Conservation (phyloP, 2,113 vertebrate species). For the Eretmochelys imbricata region DNA sequence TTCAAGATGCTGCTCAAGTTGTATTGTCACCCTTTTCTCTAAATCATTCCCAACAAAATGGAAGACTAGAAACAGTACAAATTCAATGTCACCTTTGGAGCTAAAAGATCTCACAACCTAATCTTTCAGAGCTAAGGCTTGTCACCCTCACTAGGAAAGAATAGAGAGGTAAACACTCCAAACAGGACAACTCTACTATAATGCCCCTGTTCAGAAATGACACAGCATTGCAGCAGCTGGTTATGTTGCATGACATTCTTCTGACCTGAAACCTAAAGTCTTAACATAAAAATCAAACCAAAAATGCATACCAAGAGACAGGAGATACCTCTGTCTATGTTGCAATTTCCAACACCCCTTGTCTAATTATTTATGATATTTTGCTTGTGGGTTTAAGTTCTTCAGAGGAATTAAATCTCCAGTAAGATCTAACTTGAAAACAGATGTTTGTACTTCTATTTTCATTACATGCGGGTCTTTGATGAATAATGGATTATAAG, state of each 20-base stretch:
- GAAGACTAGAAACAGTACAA: background rate
- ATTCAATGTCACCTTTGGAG: background rate
- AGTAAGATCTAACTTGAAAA: slow-evolving; percentile 42
- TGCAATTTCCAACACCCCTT: slow-evolving; percentile 39
- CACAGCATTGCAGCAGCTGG: background rate
- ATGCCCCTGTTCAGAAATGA: background rate
- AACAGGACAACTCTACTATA: background rate
- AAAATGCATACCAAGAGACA: background rate
- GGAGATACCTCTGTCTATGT: background rate
- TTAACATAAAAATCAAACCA: slow-evolving; percentile 1
- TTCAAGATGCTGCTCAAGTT: background rate
- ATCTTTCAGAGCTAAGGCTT: background rate
- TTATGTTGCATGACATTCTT: background rate
- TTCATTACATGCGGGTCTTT: slow-evolving; percentile 22
- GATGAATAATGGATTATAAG: slow-evolving; percentile 55
- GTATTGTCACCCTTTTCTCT: background rate
- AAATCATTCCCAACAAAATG: background rate
- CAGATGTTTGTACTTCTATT: slow-evolving; percentile 53
- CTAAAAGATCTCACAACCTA: background rate
- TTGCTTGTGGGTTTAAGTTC: slow-evolving; percentile 41
- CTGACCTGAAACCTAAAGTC: slow-evolving; percentile 5
- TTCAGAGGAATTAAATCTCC: slow-evolving; percentile 40
- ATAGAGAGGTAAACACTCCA: background rate
- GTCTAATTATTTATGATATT: slow-evolving; percentile 48
- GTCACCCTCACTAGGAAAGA: background rate